Evolutionary conservation across 2,888 invertebrate species (phyloP).

Genomic region (Pyralis farinalis): DNA sequence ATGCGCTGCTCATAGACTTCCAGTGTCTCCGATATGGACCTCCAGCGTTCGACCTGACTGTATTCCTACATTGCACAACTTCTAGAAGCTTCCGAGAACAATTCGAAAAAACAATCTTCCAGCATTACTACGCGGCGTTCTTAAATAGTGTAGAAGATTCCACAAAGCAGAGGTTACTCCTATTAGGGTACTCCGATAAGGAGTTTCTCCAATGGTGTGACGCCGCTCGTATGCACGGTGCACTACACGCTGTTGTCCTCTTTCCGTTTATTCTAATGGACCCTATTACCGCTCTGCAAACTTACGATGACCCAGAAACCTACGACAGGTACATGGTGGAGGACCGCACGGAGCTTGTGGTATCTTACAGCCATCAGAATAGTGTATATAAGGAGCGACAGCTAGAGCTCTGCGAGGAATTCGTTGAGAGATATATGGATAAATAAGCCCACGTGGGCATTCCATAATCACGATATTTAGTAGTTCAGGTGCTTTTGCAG

Average conservation of each 20-base stretch:
- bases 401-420: constrained; percentile 29
- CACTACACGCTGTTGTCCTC: constrained; percentile 20
- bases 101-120: constrained; percentile 28
- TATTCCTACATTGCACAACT: constrained; percentile 36
- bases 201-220: constrained; percentile 23
- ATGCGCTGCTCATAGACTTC: constrained; percentile 55
- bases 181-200: constrained; percentile 20
- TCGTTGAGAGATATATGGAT: constrained; percentile 21
- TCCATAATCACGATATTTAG: too few species aligned
- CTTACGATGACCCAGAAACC: constrained; percentile 21
- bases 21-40: constrained; percentile 59
- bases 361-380: constrained; percentile 18
- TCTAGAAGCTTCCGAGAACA: constrained; percentile 29
- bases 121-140: constrained; percentile 35
- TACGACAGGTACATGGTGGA: constrained; percentile 13
- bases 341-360: constrained; percentile 18
- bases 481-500: too few species aligned
- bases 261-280: constrained; percentile 40
- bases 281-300: constrained; percentile 23
- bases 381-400: constrained; percentile 23
- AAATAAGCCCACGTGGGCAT: too few species aligned
- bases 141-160: constrained; percentile 22
- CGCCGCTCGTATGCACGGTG: constrained; percentile 18
- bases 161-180: constrained; percentile 23
- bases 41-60: constrained; percentile 54